Base-by-base conservation (phyloP, 1,140 invertebrate species). In the Orchesella cincta region DNA sequence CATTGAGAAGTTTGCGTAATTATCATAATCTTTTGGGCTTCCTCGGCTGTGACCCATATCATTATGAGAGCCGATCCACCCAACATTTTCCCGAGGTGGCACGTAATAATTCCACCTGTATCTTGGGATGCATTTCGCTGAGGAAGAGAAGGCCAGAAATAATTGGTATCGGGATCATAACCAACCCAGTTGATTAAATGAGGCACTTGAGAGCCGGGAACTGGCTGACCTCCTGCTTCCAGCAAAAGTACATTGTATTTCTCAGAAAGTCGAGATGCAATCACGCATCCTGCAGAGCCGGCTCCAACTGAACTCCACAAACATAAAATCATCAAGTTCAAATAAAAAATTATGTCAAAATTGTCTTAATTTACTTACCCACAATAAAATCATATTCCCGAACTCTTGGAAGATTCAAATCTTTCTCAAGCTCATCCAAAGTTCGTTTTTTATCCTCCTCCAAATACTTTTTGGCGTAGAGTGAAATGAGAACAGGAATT, bases 1-100 rank as follows among this genome's bases (percentile, higher is more conserved):
- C 86, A 18, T 88, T 86, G 62, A 87, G 84, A 73, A 86, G 46
- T 54, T 52, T 75, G 87, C 87, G 91, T 91, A 92, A n/a, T 85
- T 81, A 83, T 92, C 88, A 82, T 90, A 92, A 83, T 92, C 91
- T 70, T 83, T 82, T 20, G 86, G 86, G 84, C 90, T 88, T 1
- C 91, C 91, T 77, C 91, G 84, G 0, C 89, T 86, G 81, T 92
- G 91, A 0, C 89, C 84, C 89, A 92, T 90, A 34, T 86, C 88
- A 82, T 92, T 92, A 18, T 91, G n/a, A n/a, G 84, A 1, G 88
- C 88, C 89, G 29, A n/a, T n/a, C 86, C 87, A 8, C 90, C 90
- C 26, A 90, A 90, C 82, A 87, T 75, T 46, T n/a, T n/a, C n/a
- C n/a, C n/a, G n/a, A n/a, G n/a, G n/a, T n/a, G n/a, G n/a, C n/a